Evolutionary conservation across 2,888 invertebrate species (phyloP).

Genomic region (Mayetiola destructor): DNA sequence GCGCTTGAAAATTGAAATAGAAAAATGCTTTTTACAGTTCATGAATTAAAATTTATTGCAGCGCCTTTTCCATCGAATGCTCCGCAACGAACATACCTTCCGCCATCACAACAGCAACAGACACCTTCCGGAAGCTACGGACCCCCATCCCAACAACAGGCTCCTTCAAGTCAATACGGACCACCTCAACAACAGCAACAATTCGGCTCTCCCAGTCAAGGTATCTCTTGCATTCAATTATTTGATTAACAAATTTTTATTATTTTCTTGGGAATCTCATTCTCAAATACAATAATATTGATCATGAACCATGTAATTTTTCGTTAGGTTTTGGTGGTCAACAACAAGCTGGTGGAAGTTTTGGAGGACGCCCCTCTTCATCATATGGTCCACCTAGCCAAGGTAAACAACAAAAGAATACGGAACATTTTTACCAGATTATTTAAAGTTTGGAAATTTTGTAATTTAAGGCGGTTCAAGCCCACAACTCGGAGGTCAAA

Average conservation of each 20-base stretch:
- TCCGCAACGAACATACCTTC: slow-evolving; percentile 19
- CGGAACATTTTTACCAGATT: no score
- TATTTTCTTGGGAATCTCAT: no score
- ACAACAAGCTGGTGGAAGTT: neutral
- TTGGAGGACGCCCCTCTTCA: neutral
- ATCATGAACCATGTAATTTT: no score
- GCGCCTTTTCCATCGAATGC: slow-evolving; percentile 20
- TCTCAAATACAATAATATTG: no score
- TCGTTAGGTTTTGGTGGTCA: neutral
- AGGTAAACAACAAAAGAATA: neutral
- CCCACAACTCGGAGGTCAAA: neutral
- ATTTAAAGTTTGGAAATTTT: no score
- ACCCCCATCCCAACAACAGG: slow-evolving; percentile 23
- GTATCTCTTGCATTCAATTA: no score
- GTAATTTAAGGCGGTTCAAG: no score
- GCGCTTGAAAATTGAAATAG: slow-evolving; percentile 3
- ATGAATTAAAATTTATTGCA: neutral
- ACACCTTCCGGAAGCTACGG: slow-evolving; percentile 37
- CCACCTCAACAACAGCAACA: slow-evolving; percentile 33
- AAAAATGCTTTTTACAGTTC: neutral
- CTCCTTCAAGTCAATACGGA: neutral
- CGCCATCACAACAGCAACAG: slow-evolving; percentile 24
- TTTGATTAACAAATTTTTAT: no score
- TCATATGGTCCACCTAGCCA: neutral
- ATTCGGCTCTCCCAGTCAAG: slow-evolving; percentile 29